Base-by-base conservation (phyloP, 2,797 vertebrate species). In the Sebastes iracundus region DNA sequence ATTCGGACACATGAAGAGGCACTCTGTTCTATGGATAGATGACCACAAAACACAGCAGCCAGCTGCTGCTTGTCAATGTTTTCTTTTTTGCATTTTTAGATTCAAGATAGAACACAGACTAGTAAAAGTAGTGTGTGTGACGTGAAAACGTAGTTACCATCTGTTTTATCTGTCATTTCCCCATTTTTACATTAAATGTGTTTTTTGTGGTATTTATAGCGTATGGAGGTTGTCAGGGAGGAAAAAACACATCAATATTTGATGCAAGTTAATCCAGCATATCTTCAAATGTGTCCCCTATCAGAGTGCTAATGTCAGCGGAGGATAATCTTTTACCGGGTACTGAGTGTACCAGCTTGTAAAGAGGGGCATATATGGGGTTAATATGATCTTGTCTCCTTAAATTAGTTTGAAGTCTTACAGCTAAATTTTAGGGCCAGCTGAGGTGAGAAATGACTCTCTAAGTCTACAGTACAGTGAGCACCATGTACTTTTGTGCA, bases 1-100 rank as follows among this genome's bases (percentile, higher is more conserved):
- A 79, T 90, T 80, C 27, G 75, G 81, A 84, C 68, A 84, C 81
- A 83, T 83, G 78, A 87, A 87, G 81, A 86, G 78, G 42, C 77
- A 59, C 82, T 79, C 69, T 69, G 66, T 80, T 82, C 78, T 79
- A 56, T 84, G 80, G 71, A 81, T 80, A 76, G 85, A 83, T 88
- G 80, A 83, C 68, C 86, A 84, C 62, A 66, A 49, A 86, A 87
- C 81, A 86, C 84, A 87, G 20, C 55, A 2, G 38, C 83, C 88
- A 88, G 88, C 84, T 90, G 88, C 82, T 83, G 18, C 76, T 65
- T 79, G 53, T 79, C 62, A 77, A 46, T 63, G 58, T 64, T 77
- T 55, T 28, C 53, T 61, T 77, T 33, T 72, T 67, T 61, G 56
- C 32, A 70, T 76, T 84, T 82, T 70, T 35, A 53, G 69, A 61